Base-by-base conservation (phyloP, 2,888 invertebrate species). In the Athrips mouffetella region DNA sequence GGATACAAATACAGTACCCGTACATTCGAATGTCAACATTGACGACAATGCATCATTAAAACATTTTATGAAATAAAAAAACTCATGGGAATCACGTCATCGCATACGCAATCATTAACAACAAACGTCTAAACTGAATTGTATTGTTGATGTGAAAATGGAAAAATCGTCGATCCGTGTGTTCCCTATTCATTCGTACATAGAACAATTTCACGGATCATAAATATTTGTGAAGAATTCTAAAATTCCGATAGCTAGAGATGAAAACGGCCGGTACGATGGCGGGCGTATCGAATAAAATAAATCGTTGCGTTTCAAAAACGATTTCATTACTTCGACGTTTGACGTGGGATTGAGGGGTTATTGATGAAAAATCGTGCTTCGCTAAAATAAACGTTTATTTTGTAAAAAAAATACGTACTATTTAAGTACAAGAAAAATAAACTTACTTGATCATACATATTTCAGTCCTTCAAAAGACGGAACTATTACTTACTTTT, bases 291-390 rank as follows among this genome's bases (percentile, higher is more conserved):
- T 73, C 83, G 84, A 87, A 88, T 86, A 70, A 82, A 78, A 87
- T 84, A 79, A 84, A 87, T 88, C 83, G 86, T 84, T 84, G 70
- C 71, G 74, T 80, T 79, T 82, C 76, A 71, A 77, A 82, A 80
- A 81, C 77, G 76, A 78, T 79, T 78, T 76, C 73, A 76, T 81
- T 77, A 79, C 75, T 71, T 60, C 74, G 42, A 42, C 29, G 41
- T 35, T 73, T 76, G 78, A 80, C 75, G 63, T 70, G 69, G 73
- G 72, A 74, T 73, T 73, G 74, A 67, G 76, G 75, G 67, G 76
- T 37, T 59, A 59, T 62, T 58, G 60, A 62, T 56, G 62, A 58
- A 57, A 51, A 47, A 39, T 10, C 27, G 13, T 48, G 35, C 31
- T 51, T 54, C 40, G 48, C 45, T 44, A 47, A 52, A 53, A 49